phyloP scores from a whole-genome alignment of 2,888 invertebrate species.

The Lithophane semibrunnea region DNA sequence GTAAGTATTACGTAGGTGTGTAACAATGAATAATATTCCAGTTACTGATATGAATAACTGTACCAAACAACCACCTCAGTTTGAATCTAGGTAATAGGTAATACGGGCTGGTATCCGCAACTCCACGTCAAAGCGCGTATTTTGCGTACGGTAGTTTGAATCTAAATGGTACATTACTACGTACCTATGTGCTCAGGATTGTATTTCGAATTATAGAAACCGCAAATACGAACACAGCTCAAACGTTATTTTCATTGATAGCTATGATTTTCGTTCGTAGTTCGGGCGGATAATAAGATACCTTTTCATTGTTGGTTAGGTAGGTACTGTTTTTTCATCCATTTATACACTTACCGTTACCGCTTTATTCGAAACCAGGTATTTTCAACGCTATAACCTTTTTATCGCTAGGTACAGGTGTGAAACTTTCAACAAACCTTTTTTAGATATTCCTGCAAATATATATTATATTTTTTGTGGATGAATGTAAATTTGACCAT shows the following conservation, averaged over 20 bases:
- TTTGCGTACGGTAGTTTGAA: no score
- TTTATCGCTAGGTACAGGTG: not conserved
- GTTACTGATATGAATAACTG: slow-evolving; percentile 33
- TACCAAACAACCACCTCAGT: slow-evolving; percentile 21
- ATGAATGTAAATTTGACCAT: not conserved
- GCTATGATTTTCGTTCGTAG: slow-evolving; percentile 28
- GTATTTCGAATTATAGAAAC: slow-evolving; percentile 37
- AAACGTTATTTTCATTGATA: slow-evolving; percentile 24
- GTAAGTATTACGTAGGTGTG: not conserved
- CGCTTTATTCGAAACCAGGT: slow-evolving; percentile 23
- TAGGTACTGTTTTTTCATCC: slow-evolving; percentile 15
- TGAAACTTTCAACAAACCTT: not conserved
- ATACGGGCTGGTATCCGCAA: no score
- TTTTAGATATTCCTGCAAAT: slow-evolving; percentile 12
- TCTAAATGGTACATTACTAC: slow-evolving; percentile 41
- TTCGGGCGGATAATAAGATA: slow-evolving; percentile 29
- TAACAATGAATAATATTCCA: slow-evolving; percentile 38
- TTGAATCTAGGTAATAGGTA: no score
- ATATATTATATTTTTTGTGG: not conserved
- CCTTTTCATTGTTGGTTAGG: slow-evolving; percentile 35
- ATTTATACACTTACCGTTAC: slow-evolving; percentile 17
- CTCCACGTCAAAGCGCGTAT: no score
- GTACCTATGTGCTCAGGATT: slow-evolving; percentile 32
- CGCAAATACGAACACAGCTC: slow-evolving; percentile 34
- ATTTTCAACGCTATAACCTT: slow-evolving; percentile 8